Evolutionary conservation across 2,113 vertebrate species (phyloP), one percentile per base, ranked within the genome.

Genomic region (Mustelus asterias): DNA sequence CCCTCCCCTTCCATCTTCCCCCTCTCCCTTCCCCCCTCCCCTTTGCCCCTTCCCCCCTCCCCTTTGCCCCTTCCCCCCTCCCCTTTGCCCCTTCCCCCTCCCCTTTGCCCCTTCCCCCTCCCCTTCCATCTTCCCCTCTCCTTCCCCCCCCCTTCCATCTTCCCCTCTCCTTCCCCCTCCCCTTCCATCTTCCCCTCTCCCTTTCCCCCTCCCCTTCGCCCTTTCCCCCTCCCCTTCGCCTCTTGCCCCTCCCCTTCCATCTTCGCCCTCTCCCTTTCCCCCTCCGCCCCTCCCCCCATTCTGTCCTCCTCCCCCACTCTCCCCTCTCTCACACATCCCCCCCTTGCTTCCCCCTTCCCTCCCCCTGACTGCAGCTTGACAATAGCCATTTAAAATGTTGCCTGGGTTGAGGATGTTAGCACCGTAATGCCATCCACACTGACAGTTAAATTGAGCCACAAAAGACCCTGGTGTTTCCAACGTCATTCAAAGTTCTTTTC

Each of bases 131-230:
- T 5, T 22, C 20, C 69, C 7, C 69, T 7, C 69, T 24, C 7
- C 24, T 0, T 22, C 1, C 3, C 3, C 5, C 22, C 24, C 69
- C 16, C 69, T 24, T 26, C 22, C 22, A 20, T 6, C 69, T 24
- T 7, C 69, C 22, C 24, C 69, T n/a, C n/a, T n/a, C n/a, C n/a
- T n/a, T n/a, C n/a, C 13, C 29, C 13, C 76, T 6, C 2, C 33
- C 2, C 2, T 1, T 29, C 70, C 1, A 26, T 29, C 0, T 9
- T 2, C 33, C 13, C 10, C n/a, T 14, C n/a, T 37, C 0, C 4
- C 48, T 54, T 54, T 4, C 48, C 48, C 48, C 48, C 48, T 5
- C 48, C 3, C 48, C 4, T n/a, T n/a, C 48, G 2, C 48, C 48
- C 4, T 4, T 54, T 54, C 48, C 48, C 48, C 48, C 48, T 4